Evolutionary conservation across 1,140 invertebrate species (phyloP).

Genomic region (Cyrtorhinus lividipennis): DNA sequence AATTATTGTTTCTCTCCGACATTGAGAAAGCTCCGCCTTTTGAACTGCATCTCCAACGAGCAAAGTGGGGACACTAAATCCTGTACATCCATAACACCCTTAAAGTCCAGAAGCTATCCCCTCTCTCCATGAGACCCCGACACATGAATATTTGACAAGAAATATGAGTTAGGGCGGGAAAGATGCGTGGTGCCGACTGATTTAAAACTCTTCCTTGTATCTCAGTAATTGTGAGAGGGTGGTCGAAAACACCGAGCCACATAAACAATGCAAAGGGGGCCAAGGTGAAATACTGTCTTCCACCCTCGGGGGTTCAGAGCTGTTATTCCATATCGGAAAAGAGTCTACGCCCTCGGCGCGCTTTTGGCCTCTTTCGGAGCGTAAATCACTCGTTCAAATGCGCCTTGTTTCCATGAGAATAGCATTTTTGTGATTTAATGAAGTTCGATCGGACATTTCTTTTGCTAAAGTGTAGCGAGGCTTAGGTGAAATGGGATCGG

Average conservation of each 20-base stretch:
- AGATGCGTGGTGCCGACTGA: conserved; percentile 5
- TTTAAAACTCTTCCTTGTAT: conserved; percentile 16
- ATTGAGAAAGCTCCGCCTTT: neutral
- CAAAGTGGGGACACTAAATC: conserved; percentile 1
- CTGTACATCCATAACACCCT: neutral
- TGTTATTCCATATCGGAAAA: conserved; percentile 11
- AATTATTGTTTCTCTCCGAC: conserved; percentile 3
- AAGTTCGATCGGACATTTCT: too few species aligned
- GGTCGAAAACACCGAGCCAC: conserved; percentile 2
- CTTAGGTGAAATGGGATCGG: too few species aligned
- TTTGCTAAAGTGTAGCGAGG: too few species aligned
- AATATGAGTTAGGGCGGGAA: conserved; percentile 4
- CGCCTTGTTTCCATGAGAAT: too few species aligned
- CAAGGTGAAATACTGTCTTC: conserved; percentile 11
- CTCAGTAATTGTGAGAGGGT: conserved; percentile 13
- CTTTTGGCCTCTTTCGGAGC: neutral
- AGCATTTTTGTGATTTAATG: too few species aligned
- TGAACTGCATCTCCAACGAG: neutral
- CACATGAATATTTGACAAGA: conserved; percentile 15
- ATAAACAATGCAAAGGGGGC: conserved; percentile 10
- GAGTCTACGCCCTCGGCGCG: neutral
- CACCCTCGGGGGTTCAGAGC: neutral
- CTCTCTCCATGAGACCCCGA: neutral
- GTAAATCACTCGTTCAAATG: neutral
- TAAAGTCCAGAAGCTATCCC: conserved; percentile 1